Evolutionary conservation across 2,113 vertebrate genomes (phyloP), one percentile per base, ranked within the genome.

Genomic region (Ciconia stormi): DNA sequence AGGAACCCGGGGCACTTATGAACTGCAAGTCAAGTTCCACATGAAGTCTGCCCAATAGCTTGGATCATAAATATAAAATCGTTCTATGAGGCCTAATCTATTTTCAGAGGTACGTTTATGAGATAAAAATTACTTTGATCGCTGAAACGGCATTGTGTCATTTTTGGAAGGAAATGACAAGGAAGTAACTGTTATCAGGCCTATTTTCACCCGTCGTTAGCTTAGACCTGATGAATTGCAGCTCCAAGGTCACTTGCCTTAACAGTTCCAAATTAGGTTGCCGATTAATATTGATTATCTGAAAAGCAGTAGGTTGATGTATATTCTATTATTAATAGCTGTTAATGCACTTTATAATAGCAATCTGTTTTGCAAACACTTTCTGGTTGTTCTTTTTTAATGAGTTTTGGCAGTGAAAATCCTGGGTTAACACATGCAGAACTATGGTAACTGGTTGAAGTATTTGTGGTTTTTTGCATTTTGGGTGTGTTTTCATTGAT

Each of bases 161-260:
- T 66, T 92, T 95, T 93, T 95, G 73, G 74, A 90, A 97, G 94
- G 94, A 95, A 97, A 77, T 77, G 58, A 73, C 71, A 90, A 74
- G 94, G 67, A 95, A 90, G 93, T 91, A 83, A 90, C 89, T 70
- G 73, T 94, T 90, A 87, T 15, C 78, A 62, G 78, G 42, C 46
- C 79, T 96, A 1, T 93, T 94, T 94, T 89, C 67, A 93, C 85
- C 58, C 15, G 0, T 77, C 0, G 7, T 61, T 94, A 94, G 34
- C 62, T 82, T 82, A 82, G 78, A 82, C 67, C 82, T 93, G 53
- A 77, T 0, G 8, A 82, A 91, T 87, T 93, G 61, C 46, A 42
- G 30, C 69, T 78, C 44, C 70, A 65, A 72, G 65, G 83, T 80
- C 12, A 5, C 73, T 71, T 76, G 74, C 40, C 67, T 94, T 93